Evolutionary conservation across 2,113 vertebrate genomes (phyloP).

Genomic region (Austrofundulus limnaeus): DNA sequence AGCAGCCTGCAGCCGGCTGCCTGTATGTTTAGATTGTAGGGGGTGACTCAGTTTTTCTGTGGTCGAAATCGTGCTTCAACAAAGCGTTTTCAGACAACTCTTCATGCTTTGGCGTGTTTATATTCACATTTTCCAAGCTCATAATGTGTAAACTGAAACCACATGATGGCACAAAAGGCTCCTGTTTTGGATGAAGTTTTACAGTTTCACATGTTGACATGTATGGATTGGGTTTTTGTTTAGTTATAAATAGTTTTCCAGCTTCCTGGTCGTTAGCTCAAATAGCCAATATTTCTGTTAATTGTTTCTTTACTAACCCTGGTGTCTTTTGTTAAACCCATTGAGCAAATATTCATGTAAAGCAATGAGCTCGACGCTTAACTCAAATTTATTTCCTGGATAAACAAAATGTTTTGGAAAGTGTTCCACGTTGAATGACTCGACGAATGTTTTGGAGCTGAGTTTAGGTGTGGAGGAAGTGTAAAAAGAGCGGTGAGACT

Average conservation of each 20-base stretch:
- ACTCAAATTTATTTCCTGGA: background rate
- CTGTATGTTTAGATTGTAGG: conserved; percentile 1
- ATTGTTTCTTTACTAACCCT: too few species aligned
- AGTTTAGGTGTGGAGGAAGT: conserved; percentile 26
- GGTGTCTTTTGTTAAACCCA: background rate
- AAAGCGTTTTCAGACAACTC: background rate
- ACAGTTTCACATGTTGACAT: background rate
- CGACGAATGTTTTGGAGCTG: background rate
- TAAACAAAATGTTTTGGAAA: background rate
- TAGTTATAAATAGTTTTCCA: too few species aligned
- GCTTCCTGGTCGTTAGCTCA: too few species aligned
- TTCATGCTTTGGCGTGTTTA: conserved; percentile 10
- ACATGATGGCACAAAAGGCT: background rate
- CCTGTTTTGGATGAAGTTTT: background rate
- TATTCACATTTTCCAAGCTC: conserved; percentile 2
- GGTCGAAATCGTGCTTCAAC: conserved; percentile 5
- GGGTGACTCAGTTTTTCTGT: conserved; percentile 33
- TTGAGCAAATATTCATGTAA: background rate
- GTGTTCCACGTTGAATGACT: background rate
- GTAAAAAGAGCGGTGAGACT: conserved; percentile 12
- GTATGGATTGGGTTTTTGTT: too few species aligned
- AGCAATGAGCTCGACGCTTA: background rate
- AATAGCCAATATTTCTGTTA: too few species aligned
- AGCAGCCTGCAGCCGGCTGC: conserved; percentile 14
- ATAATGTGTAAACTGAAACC: background rate